Evolutionary conservation across 1,140 invertebrate species (phyloP).

Genomic region (Tribolium castaneum): DNA sequence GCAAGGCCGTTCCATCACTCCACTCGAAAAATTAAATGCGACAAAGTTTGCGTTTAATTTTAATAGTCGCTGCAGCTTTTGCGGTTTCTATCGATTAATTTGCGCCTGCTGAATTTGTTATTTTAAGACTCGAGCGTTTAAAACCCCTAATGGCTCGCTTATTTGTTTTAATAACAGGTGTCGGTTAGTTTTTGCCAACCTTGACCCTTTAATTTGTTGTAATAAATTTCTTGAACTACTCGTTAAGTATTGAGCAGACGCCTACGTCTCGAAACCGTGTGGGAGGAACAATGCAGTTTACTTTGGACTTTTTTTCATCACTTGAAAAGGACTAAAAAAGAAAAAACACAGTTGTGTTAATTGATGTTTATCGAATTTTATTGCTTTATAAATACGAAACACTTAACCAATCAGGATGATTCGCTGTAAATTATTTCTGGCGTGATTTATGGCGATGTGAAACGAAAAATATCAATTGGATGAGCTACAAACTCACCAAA

Average conservation of each 20-base stretch:
- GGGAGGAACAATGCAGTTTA: background rate
- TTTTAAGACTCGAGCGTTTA: background rate
- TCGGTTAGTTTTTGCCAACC: background rate
- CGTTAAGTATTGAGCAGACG: background rate
- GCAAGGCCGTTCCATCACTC: too few species aligned
- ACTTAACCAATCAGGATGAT: background rate
- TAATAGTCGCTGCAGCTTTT: background rate
- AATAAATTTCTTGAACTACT: background rate
- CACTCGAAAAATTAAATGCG: background rate
- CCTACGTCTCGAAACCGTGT: background rate
- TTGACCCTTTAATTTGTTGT: background rate
- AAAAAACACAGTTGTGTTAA: too few species aligned
- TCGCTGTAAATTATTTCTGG: background rate
- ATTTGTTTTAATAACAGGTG: background rate
- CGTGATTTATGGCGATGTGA: background rate
- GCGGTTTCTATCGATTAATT: background rate
- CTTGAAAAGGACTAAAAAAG: background rate
- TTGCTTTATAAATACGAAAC: background rate
- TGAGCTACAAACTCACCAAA: too few species aligned
- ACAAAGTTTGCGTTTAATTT: background rate
- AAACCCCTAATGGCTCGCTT: background rate
- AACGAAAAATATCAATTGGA: too few species aligned
- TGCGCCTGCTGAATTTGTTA: background rate
- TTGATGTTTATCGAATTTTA: background rate
- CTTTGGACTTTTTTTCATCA: background rate